phyloP scores from a whole-genome alignment of 2,113 vertebrate genomes.

The Dasyornis broadbenti region DNA sequence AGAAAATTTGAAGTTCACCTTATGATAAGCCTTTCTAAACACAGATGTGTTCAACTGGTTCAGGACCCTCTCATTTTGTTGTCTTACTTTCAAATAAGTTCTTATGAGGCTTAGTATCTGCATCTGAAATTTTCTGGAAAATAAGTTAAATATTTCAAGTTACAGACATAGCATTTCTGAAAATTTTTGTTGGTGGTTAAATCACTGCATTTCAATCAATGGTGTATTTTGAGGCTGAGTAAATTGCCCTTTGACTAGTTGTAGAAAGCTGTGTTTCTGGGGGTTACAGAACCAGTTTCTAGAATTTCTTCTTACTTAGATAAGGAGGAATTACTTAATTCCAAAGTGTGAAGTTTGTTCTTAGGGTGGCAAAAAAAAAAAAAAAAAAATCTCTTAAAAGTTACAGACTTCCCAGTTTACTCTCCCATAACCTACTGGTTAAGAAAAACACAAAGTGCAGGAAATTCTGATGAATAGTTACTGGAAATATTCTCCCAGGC shows the following conservation, averaged over 20 bases:
- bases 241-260: neutral
- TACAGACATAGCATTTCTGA: neutral
- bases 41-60: neutral
- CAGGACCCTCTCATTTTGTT: neutral
- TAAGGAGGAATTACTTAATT: neutral
- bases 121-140: neutral
- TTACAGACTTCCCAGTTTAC: neutral
- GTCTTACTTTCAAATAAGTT: neutral
- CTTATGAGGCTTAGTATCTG: neutral
- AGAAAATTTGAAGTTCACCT: neutral
- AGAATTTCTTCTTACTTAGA: neutral
- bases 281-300: neutral
- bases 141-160: neutral
- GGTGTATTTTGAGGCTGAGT: neutral
- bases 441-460: neutral
- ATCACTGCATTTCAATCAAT: neutral
- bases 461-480: neutral
- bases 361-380: neutral
- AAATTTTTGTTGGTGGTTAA: neutral
- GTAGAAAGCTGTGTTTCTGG: neutral
- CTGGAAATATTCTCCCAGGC: neutral
- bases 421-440: neutral
- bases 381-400: neutral
- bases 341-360: neutral
- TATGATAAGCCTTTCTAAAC: neutral